Percentiles rank a stretch among this genome's conserved stretches.
These are phyloP conservation scores for Thereuonema tuberculata DNA, from an alignment of 1,140 invertebrate genomes.

Conservation along the genomic window DNA sequence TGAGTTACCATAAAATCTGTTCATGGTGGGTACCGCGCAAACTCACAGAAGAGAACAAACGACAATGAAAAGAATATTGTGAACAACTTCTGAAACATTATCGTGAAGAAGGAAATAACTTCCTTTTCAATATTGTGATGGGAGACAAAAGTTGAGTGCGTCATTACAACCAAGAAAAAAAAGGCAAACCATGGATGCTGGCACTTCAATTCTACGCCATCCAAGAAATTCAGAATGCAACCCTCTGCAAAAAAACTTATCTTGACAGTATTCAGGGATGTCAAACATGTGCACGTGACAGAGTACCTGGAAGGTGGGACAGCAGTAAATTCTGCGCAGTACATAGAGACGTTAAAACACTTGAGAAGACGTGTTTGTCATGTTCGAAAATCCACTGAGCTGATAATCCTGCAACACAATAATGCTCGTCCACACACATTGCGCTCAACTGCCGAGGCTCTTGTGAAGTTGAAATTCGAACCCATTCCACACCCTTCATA, in stretches of 20 bases:
- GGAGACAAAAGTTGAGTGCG: slow-evolving; percentile 17
- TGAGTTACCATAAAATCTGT: not conserved
- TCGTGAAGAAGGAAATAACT: not conserved
- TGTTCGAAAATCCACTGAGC: not conserved
- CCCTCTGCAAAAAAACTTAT: not conserved
- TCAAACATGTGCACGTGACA: not conserved
- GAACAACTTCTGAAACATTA: too few species aligned
- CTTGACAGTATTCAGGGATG: not conserved
- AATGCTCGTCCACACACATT: not conserved
- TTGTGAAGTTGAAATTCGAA: not conserved
- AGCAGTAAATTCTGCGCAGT: not conserved
- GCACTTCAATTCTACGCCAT: not conserved
- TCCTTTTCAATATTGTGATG: slow-evolving; percentile 13
- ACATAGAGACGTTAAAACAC: not conserved
- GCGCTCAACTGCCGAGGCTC: not conserved
- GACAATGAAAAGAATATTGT: not conserved
- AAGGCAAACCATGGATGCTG: not conserved
- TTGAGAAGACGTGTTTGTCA: not conserved
- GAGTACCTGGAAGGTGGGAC: not conserved
- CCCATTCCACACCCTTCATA: not conserved
- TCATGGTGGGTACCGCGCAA: not conserved
- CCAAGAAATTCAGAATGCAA: not conserved
- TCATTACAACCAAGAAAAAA: slow-evolving; percentile 9
- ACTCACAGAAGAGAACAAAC: not conserved
- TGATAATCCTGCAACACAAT: not conserved